A percentile compares a stretch with the other conserved stretches of the same genome.
These are phyloP conservation scores for Cirrhinus mrigala DNA, from an alignment of 2,797 vertebrate genomes.

Conservation along the genomic window DNA sequence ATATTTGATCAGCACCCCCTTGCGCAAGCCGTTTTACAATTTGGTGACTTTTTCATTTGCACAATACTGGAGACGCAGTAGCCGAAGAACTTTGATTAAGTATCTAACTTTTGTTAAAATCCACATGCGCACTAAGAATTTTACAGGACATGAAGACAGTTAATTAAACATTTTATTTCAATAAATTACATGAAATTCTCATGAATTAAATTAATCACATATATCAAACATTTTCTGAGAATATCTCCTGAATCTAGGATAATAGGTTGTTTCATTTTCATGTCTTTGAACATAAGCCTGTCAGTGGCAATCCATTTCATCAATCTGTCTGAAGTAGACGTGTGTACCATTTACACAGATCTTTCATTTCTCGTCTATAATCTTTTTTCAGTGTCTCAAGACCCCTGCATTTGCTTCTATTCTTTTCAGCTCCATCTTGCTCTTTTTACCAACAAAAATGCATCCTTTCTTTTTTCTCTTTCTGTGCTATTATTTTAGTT, in stretches of 20 bases:
- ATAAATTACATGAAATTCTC: neutral
- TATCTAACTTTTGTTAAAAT: neutral
- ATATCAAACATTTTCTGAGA: neutral
- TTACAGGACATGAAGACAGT: neutral
- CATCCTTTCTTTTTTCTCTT: too few species aligned
- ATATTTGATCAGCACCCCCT: conserved; percentile 31
- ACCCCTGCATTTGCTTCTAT: too few species aligned
- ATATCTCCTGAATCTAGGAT: neutral
- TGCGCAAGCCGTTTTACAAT: neutral
- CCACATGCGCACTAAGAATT: neutral
- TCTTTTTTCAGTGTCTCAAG: too few species aligned
- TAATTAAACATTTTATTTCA: neutral
- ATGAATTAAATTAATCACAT: neutral
- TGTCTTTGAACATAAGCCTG: neutral
- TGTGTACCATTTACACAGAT: too few species aligned
- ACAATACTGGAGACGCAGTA: neutral
- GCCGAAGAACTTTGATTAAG: neutral
- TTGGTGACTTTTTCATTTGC: neutral
- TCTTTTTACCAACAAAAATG: too few species aligned
- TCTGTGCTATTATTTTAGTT: too few species aligned
- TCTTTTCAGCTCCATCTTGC: too few species aligned
- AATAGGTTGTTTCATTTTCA: neutral
- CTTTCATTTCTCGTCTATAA: too few species aligned
- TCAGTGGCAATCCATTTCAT: neutral
- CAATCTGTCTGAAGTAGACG: too few species aligned